These are phyloP conservation scores for Galerucella pusilla DNA, from an alignment of 2,888 invertebrate species.

Conservation along the genomic window DNA sequence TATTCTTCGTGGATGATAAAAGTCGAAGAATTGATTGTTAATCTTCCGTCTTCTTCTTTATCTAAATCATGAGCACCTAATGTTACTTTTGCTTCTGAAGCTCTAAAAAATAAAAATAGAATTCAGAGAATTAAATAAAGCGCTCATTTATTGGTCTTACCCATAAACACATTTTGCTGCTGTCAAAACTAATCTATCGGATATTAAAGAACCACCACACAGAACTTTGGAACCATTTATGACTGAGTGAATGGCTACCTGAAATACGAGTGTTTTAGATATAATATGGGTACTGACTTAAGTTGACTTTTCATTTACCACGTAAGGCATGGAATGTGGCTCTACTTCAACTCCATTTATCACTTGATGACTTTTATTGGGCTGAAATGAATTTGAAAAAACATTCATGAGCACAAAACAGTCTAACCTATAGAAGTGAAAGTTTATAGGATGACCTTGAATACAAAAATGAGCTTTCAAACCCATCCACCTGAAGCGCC, in stretches of 20 bases:
- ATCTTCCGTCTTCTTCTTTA: conserved; percentile 55
- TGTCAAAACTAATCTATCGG: conserved; percentile 39
- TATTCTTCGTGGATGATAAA: conserved; percentile 62
- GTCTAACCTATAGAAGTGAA: too few relatives aligned
- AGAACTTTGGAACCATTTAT: conserved; percentile 35
- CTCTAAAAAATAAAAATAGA: conserved; percentile 31
- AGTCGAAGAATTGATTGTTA: conserved; percentile 49
- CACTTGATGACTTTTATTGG: conserved; percentile 13
- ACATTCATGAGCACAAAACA: not conserved
- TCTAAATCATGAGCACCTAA: conserved; percentile 56
- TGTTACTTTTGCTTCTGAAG: conserved; percentile 43
- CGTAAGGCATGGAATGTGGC: conserved; percentile 51
- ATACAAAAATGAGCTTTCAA: too few relatives aligned
- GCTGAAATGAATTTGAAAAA: not conserved
- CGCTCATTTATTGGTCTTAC: conserved; percentile 23
- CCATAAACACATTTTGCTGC: conserved; percentile 44
- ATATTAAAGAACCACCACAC: conserved; percentile 45
- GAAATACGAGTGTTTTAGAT: not conserved
- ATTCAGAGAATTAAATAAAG: not conserved
- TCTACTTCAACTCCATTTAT: conserved; percentile 48
- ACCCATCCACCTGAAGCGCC: too few relatives aligned
- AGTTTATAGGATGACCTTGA: too few relatives aligned
- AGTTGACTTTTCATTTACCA: conserved; percentile 44
- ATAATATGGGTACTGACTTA: not conserved
- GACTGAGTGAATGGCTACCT: conserved; percentile 39